Conservation (phyloP, 1,140 invertebrate genomes). For the Drosophila ohnishii region DNA sequence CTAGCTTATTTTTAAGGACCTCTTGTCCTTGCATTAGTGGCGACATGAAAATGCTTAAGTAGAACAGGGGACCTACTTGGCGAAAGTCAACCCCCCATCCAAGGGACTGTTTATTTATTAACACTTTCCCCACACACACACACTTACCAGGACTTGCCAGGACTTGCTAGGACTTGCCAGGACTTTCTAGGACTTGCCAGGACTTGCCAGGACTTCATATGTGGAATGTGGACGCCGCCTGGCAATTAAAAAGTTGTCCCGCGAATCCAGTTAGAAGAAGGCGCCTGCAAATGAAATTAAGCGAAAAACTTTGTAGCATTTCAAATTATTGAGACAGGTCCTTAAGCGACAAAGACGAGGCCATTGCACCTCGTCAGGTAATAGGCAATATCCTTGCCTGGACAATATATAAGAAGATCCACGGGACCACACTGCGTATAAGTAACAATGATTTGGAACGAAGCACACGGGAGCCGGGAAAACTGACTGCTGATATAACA, state of each 20-base stretch:
- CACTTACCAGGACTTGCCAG: slow-evolving; percentile 8
- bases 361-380: background rate
- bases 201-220: slow-evolving; percentile 13
- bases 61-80: slow-evolving; percentile 2
- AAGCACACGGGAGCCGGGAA: background rate
- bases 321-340: slow-evolving; percentile 1
- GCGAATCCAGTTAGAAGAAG: slow-evolving; percentile 69
- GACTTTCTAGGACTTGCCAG: slow-evolving; percentile 14
- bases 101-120: slow-evolving; percentile 9
- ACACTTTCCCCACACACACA: background rate
- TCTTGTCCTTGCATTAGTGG: background rate
- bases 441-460: background rate
- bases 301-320: slow-evolving; percentile 45
- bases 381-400: background rate
- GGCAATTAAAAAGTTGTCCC: slow-evolving; percentile 77
- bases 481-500: background rate
- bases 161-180: background rate
- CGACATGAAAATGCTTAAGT: slow-evolving; percentile 10
- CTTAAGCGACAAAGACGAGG: background rate
- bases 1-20: background rate
- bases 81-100: background rate
- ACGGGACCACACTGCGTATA: background rate
- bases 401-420: background rate
- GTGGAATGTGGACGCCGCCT: slow-evolving; percentile 29
- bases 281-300: slow-evolving; percentile 69